Evolutionary conservation across 2,888 invertebrate species (phyloP).

Genomic region (Eremobia ochroleuca): DNA sequence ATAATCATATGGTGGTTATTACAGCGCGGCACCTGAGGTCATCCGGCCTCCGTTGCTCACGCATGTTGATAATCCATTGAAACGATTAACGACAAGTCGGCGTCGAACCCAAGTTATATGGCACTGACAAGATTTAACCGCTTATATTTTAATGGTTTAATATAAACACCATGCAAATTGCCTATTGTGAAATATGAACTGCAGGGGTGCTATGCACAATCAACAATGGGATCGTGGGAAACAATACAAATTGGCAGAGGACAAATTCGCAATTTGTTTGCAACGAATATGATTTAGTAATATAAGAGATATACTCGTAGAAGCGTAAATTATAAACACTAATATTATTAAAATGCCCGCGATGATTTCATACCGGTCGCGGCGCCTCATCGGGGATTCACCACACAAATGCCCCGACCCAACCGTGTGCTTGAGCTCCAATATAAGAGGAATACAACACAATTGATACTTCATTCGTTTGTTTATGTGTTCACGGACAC

Average conservation of each 20-base stretch:
- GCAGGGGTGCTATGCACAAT: slow-evolving; percentile 36
- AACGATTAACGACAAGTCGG: slow-evolving; percentile 39
- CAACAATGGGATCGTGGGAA: slow-evolving; percentile 75
- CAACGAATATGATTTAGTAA: slow-evolving; percentile 41
- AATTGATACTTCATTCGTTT: slow-evolving; percentile 53
- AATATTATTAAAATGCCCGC: slow-evolving; percentile 28
- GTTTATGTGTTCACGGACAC: slow-evolving; percentile 39
- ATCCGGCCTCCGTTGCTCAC: slow-evolving; percentile 14
- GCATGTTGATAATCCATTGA: slow-evolving; percentile 38
- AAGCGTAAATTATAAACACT: slow-evolving; percentile 33
- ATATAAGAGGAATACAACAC: slow-evolving; percentile 52
- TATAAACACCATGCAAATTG: slow-evolving; percentile 72
- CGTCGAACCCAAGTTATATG: slow-evolving; percentile 33
- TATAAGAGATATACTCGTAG: slow-evolving; percentile 42
- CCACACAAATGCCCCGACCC: slow-evolving; percentile 46
- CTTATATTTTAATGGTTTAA: slow-evolving; percentile 54
- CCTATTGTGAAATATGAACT: slow-evolving; percentile 72
- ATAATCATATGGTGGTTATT: slow-evolving; percentile 33
- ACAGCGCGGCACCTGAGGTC: slow-evolving; percentile 20
- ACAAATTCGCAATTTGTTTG: slow-evolving; percentile 65
- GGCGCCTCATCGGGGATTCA: slow-evolving; percentile 63
- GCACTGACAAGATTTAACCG: slow-evolving; percentile 58
- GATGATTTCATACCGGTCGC: slow-evolving; percentile 47
- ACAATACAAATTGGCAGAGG: slow-evolving; percentile 70
- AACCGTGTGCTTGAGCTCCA: slow-evolving; percentile 15